These are phyloP conservation scores for Corynorhinus townsendii DNA, from an alignment of 2,113 vertebrate species.

Conservation along the genomic window DNA sequence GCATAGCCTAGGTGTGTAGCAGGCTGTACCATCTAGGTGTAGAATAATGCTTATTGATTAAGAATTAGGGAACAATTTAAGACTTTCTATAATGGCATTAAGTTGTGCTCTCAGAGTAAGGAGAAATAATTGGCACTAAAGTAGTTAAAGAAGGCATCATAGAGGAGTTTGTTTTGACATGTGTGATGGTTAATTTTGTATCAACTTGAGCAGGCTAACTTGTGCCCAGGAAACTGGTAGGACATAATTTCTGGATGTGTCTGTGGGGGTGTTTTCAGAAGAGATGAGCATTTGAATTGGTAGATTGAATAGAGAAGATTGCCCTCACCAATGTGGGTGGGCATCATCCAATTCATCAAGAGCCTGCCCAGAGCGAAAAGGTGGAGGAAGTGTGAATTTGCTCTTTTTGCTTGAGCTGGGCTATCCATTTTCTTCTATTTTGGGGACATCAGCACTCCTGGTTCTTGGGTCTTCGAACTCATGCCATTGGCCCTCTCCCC, in stretches of 20 bases:
- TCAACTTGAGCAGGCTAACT: not conserved
- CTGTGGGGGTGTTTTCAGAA: not conserved
- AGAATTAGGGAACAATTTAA: not conserved
- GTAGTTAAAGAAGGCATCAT: not conserved
- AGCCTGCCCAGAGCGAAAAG: not conserved
- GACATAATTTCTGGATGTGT: not conserved
- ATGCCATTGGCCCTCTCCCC: not conserved
- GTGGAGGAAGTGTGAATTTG: not conserved
- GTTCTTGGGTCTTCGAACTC: not conserved
- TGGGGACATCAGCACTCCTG: not conserved
- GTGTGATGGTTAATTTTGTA: not conserved
- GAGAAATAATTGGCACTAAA: not conserved
- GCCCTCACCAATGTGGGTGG: not conserved
- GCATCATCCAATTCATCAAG: not conserved
- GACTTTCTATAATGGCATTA: not conserved
- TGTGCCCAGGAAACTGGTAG: not conserved
- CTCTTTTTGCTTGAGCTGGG: not conserved
- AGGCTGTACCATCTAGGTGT: not conserved
- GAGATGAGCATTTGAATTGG: not conserved
- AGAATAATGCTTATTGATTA: not conserved
- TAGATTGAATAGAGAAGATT: not conserved
- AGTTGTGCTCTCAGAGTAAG: not conserved
- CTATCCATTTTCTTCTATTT: not conserved
- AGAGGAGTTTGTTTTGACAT: not conserved
- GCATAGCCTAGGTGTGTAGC: not conserved